A percentile compares a stretch with the other conserved stretches of the same genome.
Evolutionary conservation across 2,888 invertebrate genomes (phyloP).

Genomic region (Lagria hirta): DNA sequence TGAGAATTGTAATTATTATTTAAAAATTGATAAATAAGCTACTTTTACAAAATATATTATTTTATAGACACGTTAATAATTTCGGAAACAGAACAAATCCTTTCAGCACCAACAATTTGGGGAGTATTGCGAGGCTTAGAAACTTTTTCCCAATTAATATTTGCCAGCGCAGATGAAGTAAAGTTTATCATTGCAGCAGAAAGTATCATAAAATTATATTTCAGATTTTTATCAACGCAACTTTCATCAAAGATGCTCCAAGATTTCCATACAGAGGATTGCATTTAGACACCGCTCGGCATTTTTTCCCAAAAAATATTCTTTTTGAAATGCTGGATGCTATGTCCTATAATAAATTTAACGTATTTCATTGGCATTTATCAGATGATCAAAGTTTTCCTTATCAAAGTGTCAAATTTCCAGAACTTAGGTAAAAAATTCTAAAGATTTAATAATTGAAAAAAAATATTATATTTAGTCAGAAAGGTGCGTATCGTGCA

Average conservation of each 20-base stretch:
- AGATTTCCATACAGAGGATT: constrained; percentile 78
- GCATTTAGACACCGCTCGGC: constrained; percentile 81
- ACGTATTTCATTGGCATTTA: constrained; percentile 93
- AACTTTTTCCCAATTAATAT: constrained; percentile 78
- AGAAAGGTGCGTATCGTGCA: constrained; percentile 66
- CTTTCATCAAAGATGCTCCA: constrained; percentile 71
- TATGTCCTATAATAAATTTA: constrained; percentile 86
- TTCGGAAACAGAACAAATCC: constrained; percentile 5
- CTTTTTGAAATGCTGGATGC: constrained; percentile 71
- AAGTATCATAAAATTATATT: no score
- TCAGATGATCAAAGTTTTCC: constrained; percentile 91
- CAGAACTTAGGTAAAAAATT: constrained; percentile 67
- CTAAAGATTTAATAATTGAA: constrained; percentile 1
- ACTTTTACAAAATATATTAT: neutral
- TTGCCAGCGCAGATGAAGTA: constrained; percentile 45
- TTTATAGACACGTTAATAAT: constrained; percentile 22
- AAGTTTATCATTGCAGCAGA: constrained; percentile 14
- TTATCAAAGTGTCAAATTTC: constrained; percentile 73
- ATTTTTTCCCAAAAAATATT: constrained; percentile 68
- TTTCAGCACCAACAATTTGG: constrained; percentile 65
- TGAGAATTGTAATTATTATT: constrained; percentile 18
- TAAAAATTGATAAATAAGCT: neutral
- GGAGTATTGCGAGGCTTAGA: constrained; percentile 84
- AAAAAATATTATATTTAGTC: no score
- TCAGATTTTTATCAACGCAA: constrained; percentile 68